phyloP scores from a whole-genome alignment of 2,797 vertebrate species.

The Megaceryle alcyon region DNA sequence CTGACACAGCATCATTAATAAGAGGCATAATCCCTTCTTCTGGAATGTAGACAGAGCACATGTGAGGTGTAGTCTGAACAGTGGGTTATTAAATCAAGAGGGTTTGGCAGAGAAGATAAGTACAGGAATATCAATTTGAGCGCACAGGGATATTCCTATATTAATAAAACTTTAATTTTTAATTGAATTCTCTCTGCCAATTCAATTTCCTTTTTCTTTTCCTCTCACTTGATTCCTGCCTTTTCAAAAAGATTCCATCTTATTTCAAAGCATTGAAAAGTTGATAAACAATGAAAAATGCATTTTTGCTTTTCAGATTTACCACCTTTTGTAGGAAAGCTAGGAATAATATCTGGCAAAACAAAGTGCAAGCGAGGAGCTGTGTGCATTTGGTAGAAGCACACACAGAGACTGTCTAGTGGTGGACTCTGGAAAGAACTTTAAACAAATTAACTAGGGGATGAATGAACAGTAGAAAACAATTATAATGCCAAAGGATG shows the following conservation, averaged over 20 bases:
- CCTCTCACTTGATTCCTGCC: neutral
- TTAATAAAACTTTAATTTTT: constrained; percentile 52
- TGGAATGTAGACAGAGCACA: neutral
- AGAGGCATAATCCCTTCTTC: constrained; percentile 3
- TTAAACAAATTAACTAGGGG: neutral
- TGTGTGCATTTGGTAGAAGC: neutral
- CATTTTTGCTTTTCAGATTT: neutral
- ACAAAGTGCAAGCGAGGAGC: neutral
- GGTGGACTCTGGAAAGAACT: neutral
- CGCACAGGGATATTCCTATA: neutral
- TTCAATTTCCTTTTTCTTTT: neutral
- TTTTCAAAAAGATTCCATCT: neutral
- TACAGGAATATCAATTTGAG: neutral
- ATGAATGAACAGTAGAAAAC: neutral
- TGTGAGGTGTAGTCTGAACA: neutral
- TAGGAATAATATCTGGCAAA: neutral
- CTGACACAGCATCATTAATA: constrained; percentile 21
- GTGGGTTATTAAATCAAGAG: constrained; percentile 28
- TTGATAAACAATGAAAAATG: neutral
- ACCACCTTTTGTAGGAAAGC: neutral
- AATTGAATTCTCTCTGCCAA: neutral
- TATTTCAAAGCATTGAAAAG: neutral
- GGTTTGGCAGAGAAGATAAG: neutral
- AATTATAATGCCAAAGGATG: constrained; percentile 1
- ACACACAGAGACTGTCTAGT: neutral